Percentiles rank a stretch among this genome's conserved stretches.
phyloP scores from a whole-genome alignment of 1,140 invertebrate species.

The Nylanderia fulva region DNA sequence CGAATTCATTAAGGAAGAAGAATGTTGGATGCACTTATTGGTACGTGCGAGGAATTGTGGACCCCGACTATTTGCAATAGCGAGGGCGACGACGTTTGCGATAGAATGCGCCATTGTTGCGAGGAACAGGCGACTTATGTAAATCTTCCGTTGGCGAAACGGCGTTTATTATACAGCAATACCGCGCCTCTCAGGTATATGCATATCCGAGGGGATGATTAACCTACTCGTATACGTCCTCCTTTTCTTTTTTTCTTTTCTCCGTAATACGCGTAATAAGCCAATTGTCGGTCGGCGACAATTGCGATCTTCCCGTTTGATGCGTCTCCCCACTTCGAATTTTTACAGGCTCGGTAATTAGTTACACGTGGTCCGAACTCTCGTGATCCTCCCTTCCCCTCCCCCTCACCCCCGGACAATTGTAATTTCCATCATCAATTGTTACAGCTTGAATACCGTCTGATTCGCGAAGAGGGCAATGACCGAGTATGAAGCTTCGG shows the following conservation, averaged over 20 bases:
- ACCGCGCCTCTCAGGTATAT: background rate
- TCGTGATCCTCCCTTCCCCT: background rate
- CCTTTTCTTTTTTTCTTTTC: background rate
- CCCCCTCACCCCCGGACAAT: background rate
- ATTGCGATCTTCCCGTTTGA: background rate
- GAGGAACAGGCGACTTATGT: slow-evolving; percentile 14
- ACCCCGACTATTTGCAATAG: slow-evolving; percentile 6
- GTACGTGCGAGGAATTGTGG: slow-evolving; percentile 46
- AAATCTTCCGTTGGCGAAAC: slow-evolving; percentile 25
- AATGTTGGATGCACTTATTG: slow-evolving; percentile 57
- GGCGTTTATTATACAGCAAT: slow-evolving; percentile 17
- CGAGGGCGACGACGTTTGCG: background rate
- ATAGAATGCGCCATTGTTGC: slow-evolving; percentile 47
- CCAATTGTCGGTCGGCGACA: background rate
- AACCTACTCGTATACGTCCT: background rate
- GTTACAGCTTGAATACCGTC: slow-evolving; percentile 10
- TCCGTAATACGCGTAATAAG: background rate
- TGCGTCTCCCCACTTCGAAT: background rate
- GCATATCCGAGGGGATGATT: slow-evolving; percentile 5
- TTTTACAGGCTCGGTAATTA: background rate
- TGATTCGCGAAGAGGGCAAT: background rate
- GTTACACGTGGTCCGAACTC: background rate
- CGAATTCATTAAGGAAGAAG: slow-evolving; percentile 61
- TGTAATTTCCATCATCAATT: slow-evolving; percentile 26
- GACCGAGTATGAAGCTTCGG: background rate